Conservation (phyloP, 2,888 invertebrate species). For the Eubasilissa splendida region DNA sequence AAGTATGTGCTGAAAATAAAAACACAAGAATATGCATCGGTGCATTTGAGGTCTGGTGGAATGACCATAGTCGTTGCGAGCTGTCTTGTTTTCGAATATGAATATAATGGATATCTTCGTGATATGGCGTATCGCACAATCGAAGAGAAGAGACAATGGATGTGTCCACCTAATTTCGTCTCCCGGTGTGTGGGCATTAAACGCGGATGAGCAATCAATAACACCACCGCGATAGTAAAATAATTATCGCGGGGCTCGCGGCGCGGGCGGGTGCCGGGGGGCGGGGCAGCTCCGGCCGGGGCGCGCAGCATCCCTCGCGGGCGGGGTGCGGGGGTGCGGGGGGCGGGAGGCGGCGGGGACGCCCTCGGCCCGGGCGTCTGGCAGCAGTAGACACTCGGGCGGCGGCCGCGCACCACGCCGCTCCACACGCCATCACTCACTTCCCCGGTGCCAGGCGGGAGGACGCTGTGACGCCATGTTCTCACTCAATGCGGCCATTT, state of each 20-base stretch:
- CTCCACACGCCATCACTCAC: conserved; percentile 38
- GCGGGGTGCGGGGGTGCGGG: conserved; percentile 61
- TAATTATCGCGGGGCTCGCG: conserved; percentile 34
- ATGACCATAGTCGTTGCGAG: too few species aligned
- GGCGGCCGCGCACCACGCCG: conserved; percentile 71
- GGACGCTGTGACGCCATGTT: conserved; percentile 28
- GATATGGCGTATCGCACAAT: too few species aligned
- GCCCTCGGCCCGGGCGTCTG: conserved; percentile 73
- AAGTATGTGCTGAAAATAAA: too few species aligned
- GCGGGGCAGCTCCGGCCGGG: conserved; percentile 65
- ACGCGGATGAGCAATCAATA: conserved; percentile 39
- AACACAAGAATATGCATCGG: too few species aligned
- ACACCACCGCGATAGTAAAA: conserved; percentile 47
- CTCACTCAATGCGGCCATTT: conserved; percentile 23
- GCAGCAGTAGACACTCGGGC: conserved; percentile 74
- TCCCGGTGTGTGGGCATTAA: conserved; percentile 13
- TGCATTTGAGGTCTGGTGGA: too few species aligned
- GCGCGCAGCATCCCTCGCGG: conserved; percentile 60
- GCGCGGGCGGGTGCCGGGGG: conserved; percentile 5
- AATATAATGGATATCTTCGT: too few species aligned
- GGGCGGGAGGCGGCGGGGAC: conserved; percentile 60
- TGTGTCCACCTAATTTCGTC: background rate
- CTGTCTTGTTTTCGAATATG: too few species aligned
- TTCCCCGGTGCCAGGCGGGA: conserved; percentile 4
- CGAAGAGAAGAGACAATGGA: background rate